Evolutionary conservation across 2,888 invertebrate genomes (phyloP).

Genomic region (Ornithoptera priamus): DNA sequence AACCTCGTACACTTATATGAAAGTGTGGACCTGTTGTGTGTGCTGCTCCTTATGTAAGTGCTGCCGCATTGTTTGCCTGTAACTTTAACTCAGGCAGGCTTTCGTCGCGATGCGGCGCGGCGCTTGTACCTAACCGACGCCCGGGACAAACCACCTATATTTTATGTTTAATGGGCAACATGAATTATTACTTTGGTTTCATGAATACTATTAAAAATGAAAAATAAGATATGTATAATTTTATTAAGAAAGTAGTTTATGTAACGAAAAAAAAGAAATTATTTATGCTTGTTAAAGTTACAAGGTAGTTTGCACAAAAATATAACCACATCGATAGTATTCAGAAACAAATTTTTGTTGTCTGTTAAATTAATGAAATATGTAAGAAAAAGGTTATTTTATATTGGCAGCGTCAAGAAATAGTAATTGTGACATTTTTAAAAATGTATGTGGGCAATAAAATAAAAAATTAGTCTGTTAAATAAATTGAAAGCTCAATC

Average conservation of each 20-base stretch:
- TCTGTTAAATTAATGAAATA: too few relatives aligned
- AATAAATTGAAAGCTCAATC: not conserved
- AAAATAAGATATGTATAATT: too few relatives aligned
- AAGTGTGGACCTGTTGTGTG: conserved; percentile 69
- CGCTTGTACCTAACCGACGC: conserved; percentile 7
- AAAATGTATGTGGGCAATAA: not conserved
- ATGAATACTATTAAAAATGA: not conserved
- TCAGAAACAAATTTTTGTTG: too few relatives aligned
- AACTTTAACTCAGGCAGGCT: conserved; percentile 42
- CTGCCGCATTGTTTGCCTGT: conserved; percentile 35
- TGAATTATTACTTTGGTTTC: not conserved
- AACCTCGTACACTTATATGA: conserved; percentile 60
- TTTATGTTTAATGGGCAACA: conserved; percentile 7
- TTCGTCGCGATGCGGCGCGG: conserved; percentile 37
- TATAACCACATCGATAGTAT: too few relatives aligned
- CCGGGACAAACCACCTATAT: conserved; percentile 7
- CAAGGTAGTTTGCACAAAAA: too few relatives aligned
- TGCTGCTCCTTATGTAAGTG: conserved; percentile 59
- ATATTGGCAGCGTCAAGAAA: not conserved
- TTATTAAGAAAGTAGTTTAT: too few relatives aligned
- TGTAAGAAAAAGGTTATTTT: too few relatives aligned
- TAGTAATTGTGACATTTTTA: not conserved
- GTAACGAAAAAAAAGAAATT: too few relatives aligned
- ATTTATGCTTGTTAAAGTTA: too few relatives aligned
- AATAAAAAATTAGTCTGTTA: not conserved